These are phyloP conservation scores for Hemichromis elongatus DNA, from an alignment of 2,113 vertebrate species.

Conservation along the genomic window DNA sequence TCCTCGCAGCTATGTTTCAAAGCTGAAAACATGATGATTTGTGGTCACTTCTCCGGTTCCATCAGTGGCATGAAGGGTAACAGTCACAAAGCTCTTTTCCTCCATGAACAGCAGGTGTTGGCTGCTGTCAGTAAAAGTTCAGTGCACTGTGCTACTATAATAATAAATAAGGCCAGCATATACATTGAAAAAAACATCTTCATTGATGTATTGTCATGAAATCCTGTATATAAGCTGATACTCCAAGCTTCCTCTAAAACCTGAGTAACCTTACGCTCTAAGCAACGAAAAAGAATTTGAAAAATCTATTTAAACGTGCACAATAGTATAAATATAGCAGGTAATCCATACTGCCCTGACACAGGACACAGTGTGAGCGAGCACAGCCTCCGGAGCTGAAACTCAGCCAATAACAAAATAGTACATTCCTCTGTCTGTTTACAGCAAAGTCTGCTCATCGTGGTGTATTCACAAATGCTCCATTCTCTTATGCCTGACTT, in stretches of 20 bases:
- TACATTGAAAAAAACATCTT: neutral
- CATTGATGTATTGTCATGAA: neutral
- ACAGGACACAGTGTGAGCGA: conserved; percentile 30
- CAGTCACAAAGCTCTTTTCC: neutral
- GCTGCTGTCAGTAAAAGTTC: neutral
- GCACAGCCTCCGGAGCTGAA: conserved; percentile 17
- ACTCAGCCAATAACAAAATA: conserved; percentile 1
- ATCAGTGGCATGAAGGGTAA: neutral
- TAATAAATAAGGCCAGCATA: neutral
- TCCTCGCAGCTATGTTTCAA: neutral
- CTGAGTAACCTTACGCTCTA: neutral
- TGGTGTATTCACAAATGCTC: neutral
- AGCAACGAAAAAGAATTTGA: neutral
- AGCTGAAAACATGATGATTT: neutral
- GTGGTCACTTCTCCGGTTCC: neutral
- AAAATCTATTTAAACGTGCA: neutral
- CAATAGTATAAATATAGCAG: conserved; percentile 46
- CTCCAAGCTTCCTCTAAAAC: neutral
- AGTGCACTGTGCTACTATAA: neutral
- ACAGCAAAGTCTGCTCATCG: neutral
- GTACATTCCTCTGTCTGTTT: neutral
- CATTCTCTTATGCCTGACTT: conserved; percentile 34
- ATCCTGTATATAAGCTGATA: neutral
- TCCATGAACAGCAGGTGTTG: neutral
- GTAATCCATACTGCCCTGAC: conserved; percentile 22